Base-by-base conservation (phyloP, 2,888 invertebrate species). In the Eupithecia inturbata region DNA sequence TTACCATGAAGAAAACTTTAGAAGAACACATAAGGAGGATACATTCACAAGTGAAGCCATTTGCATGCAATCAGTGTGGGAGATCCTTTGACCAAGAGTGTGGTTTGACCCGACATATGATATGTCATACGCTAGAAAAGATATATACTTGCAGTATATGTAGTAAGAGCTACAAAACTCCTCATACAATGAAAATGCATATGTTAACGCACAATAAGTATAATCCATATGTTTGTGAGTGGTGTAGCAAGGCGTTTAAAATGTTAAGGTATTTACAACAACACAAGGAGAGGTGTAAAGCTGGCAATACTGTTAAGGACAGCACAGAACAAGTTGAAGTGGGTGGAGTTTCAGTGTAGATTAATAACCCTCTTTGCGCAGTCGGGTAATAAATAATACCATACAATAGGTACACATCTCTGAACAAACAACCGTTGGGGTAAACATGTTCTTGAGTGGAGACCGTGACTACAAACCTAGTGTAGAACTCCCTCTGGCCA, bases 201-300 rank as follows among this genome's bases (percentile, higher is more conserved):
- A 39, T 62, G 22, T 41, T 60, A 16, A 70, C 41, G 0, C 67
- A 73, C 16, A 45, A 41, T 6, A 62, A 62, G 12, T 49, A 67
- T 7, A 67, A 70, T 26, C 73, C 73, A 3, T 62, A 62, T 22
- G 67, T 36, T 0, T 73, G 73, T 16, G 33, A 49, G 14, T 33
- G 41, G 28, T 72, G 72, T 26, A 67, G 62, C 19, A 71, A 71
- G 26, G 60, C 71, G 0, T 71, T 71, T 41, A 71, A 67, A 26
- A 41, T 71, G 22, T 6, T 67, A 45, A 41, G 67, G 22, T 71
- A 71, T 45, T 62, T 71, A 33, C 67, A 33, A 33, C 71, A 71
- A 22, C 71, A 71, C 31, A 62, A 66, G 14, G 66, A 67, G 26
- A 45, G 31, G 33, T 66, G 66, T 5, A 45, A 67, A 16, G 67